Evolutionary conservation across 2,888 invertebrate genomes (phyloP).

Genomic region (Temnothorax ravouxi): DNA sequence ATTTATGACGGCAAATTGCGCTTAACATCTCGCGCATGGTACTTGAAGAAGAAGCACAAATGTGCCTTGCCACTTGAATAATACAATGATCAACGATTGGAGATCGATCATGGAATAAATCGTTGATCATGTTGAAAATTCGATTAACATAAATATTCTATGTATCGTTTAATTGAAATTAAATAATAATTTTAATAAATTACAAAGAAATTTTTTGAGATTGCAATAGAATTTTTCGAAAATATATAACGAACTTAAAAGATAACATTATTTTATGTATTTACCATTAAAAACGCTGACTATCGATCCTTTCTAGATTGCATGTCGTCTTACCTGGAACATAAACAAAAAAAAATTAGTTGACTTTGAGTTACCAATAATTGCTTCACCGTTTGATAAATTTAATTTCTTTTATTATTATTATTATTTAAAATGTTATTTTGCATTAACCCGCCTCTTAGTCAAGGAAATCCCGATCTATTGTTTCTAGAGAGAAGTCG

Average conservation of each 20-base stretch:
- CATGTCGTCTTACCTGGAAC: constrained; percentile 35
- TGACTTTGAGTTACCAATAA: neutral
- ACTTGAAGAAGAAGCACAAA: constrained; percentile 31
- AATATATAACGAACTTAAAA: constrained; percentile 1
- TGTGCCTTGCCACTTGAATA: constrained; percentile 4
- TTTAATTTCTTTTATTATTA: neutral
- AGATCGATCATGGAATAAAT: neutral
- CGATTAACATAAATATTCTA: neutral
- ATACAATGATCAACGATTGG: neutral
- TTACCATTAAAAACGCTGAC: constrained; percentile 21
- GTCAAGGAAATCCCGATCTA: neutral
- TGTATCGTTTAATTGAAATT: neutral
- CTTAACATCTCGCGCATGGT: constrained; percentile 25
- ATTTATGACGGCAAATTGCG: constrained; percentile 69
- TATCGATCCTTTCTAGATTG: neutral
- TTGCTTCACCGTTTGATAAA: neutral
- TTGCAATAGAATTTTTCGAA: neutral
- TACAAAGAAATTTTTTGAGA: neutral
- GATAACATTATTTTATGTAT: neutral
- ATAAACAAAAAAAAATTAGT: constrained; percentile 26
- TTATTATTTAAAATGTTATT: neutral
- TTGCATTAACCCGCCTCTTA: neutral
- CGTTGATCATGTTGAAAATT: neutral
- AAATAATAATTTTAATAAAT: constrained; percentile 8
- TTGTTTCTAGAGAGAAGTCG: neutral